Evolutionary conservation across 30 jellyfish, hydroid and myxozoan genomes (phyloP).

Genomic region (Turritopsis rubra): DNA sequence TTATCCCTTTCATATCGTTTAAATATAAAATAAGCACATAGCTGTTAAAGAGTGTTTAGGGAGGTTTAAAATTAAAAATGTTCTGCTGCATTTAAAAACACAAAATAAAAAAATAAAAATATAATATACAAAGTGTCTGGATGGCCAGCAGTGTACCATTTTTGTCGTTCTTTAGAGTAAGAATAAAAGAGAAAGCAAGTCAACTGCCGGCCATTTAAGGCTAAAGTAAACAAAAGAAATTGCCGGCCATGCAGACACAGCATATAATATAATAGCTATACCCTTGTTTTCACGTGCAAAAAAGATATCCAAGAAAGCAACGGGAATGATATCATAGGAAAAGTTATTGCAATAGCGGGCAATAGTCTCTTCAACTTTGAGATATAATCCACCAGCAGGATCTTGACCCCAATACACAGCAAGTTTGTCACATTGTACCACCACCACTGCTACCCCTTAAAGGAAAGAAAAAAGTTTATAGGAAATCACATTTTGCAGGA

Average conservation of each 20-base stretch:
- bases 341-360: slow-evolving; percentile 18
- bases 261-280: not conserved
- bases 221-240: too few species aligned
- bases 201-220: too few species aligned
- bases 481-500: not conserved
- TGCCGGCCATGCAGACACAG: not conserved
- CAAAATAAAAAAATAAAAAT: too few species aligned
- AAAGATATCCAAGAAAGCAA: slow-evolving; percentile 23
- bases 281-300: slow-evolving; percentile 5
- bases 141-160: too few species aligned
- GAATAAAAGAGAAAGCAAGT: too few species aligned
- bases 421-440: not conserved
- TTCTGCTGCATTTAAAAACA: too few species aligned
- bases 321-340: slow-evolving; percentile 21
- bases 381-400: slow-evolving; percentile 14
- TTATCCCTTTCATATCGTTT: too few species aligned
- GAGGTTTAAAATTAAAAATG: too few species aligned
- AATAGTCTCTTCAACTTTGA: slow-evolving; percentile 12
- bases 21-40: too few species aligned
- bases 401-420: slow-evolving; percentile 40
- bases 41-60: too few species aligned
- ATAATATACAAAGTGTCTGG: too few species aligned
- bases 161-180: too few species aligned
- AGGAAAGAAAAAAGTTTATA: not conserved
- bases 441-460: not conserved